Evolutionary conservation across 2,888 invertebrate genomes (phyloP), one percentile per base, ranked within the genome.

Genomic region (Agriopis aurantiaria): DNA sequence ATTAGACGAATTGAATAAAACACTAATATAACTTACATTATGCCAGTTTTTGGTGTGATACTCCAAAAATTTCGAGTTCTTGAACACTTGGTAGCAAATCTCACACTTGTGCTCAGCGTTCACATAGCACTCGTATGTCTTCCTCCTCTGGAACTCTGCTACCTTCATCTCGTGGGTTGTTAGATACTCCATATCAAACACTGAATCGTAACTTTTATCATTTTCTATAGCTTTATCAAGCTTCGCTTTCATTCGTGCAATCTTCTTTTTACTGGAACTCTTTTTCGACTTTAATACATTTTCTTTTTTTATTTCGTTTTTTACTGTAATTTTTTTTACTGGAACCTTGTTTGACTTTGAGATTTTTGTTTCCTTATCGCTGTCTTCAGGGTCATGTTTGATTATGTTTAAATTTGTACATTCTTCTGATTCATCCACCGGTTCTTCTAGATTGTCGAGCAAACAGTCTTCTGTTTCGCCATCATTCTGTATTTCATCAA

Each of bases 181-280:
- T 11, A 58, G 14, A 58, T 58, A 58, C 23, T 58, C 58, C 11
- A 58, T 58, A 10, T 46, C 58, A 3, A 58, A 58, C n/a, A 43
- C 23, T 7, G 58, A 58, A 1, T 46, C 6, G 10, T 17, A 58
- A 3, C 6, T 7, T 11, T 43, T 46, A 8, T 58, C 58, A 2
- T 58, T 45, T 7, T 58, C 17, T 17, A 6, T 58, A 2, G 2
- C 14, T 23, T 23, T 56, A 3, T 9, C n/a, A 10, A 41, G 8
- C 7, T 12, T 12, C 11, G 8, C 12, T 8, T 7, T n/a, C 12
- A 12, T n/a, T n/a, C 33, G 33, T 33, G 33, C 33, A 33, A 5
- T 33, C 33, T 5, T 33, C 3, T 33, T 33, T 3, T 33, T 33
- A 33, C 33, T 33, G 33, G 3, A 5, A 33, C 33, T 3, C 5